A percentile compares a stretch with the other conserved stretches of the same genome.
Evolutionary conservation across 2,113 vertebrate genomes (phyloP).

Genomic region (Platichthys stellatus): DNA sequence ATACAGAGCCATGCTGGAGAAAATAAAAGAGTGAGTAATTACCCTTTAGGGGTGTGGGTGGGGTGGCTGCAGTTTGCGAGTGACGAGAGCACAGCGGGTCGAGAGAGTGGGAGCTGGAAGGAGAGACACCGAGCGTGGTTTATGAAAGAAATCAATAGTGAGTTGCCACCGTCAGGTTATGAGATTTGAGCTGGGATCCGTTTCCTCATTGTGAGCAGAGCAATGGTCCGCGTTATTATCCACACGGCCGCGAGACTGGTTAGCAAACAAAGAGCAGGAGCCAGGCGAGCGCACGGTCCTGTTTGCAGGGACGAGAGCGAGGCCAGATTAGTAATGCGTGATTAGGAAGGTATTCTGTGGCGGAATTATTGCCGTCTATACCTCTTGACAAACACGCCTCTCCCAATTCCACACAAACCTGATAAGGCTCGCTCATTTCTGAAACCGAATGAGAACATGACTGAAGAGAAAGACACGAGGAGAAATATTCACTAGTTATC

Average conservation of each 20-base stretch:
- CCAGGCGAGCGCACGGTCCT: constrained; percentile 9
- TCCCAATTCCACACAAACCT: constrained; percentile 7
- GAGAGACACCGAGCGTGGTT: constrained; percentile 39
- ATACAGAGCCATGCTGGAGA: constrained; percentile 71
- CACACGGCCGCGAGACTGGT: constrained; percentile 23
- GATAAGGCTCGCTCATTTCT: constrained; percentile 23
- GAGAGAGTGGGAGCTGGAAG: constrained; percentile 25
- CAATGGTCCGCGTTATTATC: constrained; percentile 66
- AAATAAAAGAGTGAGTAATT: constrained; percentile 80
- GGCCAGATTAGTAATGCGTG: constrained; percentile 70
- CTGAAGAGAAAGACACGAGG: constrained; percentile 18
- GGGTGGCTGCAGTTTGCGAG: constrained; percentile 45
- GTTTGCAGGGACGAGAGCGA: constrained; percentile 37
- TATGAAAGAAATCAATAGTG: constrained; percentile 77
- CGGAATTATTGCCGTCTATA: constrained; percentile 49
- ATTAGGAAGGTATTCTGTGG: constrained; percentile 68
- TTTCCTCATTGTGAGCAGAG: constrained; percentile 68
- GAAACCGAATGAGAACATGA: constrained; percentile 17
- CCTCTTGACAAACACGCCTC: constrained; percentile 29
- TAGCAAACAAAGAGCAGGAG: constrained; percentile 64
- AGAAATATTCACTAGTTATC: constrained; percentile 19
- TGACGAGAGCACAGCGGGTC: constrained; percentile 42
- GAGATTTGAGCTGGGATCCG: constrained; percentile 73
- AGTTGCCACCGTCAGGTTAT: constrained; percentile 68
- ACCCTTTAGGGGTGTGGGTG: constrained; percentile 66